A percentile compares a stretch with the other conserved stretches of the same genome.
These are phyloP conservation scores for Babylonia areolata DNA, from an alignment of 1,140 invertebrate genomes.

Conservation along the genomic window DNA sequence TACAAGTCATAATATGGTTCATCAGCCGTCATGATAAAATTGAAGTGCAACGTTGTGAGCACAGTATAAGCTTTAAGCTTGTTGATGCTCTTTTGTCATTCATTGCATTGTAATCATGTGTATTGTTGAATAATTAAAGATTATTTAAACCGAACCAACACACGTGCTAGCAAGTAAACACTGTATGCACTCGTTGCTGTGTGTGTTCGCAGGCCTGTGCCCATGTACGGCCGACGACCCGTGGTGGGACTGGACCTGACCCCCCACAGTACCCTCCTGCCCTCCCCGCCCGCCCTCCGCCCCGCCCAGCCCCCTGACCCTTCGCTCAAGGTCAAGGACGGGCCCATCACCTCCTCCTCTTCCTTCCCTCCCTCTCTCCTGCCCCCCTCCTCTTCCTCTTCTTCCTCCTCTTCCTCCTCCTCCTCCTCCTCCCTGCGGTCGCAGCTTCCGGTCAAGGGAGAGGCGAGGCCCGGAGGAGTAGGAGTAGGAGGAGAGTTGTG, in stretches of 20 bases:
- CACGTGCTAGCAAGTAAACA: not conserved
- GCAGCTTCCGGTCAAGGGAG: not conserved
- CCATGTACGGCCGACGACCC: slow-evolving; percentile 18
- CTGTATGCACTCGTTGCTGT: not conserved
- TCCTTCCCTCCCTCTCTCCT: not conserved
- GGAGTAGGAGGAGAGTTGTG: not conserved
- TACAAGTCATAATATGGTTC: too few relatives aligned
- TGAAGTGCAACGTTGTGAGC: too few relatives aligned
- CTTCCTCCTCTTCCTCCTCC: not conserved
- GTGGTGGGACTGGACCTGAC: not conserved
- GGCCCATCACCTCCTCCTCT: not conserved
- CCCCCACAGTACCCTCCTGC: not conserved
- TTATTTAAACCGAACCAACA: too few relatives aligned
- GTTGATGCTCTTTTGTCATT: too few relatives aligned
- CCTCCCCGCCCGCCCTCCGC: not conserved
- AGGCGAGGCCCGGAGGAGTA: not conserved
- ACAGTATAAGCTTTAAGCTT: too few relatives aligned
- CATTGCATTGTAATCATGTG: too few relatives aligned
- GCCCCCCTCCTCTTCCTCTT: not conserved
- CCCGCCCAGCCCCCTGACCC: not conserved
- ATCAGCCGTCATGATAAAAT: too few relatives aligned
- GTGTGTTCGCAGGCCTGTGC: slow-evolving; percentile 27
- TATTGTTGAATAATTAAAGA: too few relatives aligned
- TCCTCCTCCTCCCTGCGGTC: not conserved
- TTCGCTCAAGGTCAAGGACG: not conserved